Evolutionary conservation across 2,797 vertebrate genomes (phyloP).

Genomic region (Poeciliopsis turneri): DNA sequence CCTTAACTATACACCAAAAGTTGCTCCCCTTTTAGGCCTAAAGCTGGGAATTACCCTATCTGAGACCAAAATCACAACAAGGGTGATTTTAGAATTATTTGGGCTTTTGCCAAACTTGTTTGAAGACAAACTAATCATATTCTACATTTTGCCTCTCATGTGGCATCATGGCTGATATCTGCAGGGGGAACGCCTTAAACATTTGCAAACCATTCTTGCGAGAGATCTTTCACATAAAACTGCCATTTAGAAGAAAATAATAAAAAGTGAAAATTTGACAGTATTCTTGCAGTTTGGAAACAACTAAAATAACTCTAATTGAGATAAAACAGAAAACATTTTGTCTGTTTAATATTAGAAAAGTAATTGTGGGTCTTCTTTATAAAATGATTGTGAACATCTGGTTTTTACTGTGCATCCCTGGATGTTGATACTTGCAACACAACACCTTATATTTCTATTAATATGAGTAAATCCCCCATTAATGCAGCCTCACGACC

Average conservation of each 20-base stretch:
- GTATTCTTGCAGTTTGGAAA: background rate
- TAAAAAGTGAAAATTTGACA: background rate
- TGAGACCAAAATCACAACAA: no score
- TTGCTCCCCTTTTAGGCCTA: background rate
- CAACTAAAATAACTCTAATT: background rate
- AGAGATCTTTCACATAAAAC: background rate
- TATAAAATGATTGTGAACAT: background rate
- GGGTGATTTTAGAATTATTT: background rate
- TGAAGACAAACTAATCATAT: background rate
- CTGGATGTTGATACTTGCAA: background rate
- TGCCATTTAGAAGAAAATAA: background rate
- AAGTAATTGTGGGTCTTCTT: background rate
- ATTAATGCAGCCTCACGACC: conserved; percentile 6
- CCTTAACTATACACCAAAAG: background rate
- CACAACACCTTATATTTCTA: background rate
- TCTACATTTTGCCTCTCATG: background rate
- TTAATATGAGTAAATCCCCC: background rate
- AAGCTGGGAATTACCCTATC: background rate
- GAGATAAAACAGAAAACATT: background rate
- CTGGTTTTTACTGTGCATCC: background rate
- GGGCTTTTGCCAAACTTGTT: background rate
- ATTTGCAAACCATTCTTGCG: background rate
- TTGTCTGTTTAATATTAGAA: background rate
- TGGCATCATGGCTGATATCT: background rate
- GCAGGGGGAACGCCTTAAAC: background rate